phyloP scores from a whole-genome alignment of 2,888 invertebrate species.

The Ormia ochracea region DNA sequence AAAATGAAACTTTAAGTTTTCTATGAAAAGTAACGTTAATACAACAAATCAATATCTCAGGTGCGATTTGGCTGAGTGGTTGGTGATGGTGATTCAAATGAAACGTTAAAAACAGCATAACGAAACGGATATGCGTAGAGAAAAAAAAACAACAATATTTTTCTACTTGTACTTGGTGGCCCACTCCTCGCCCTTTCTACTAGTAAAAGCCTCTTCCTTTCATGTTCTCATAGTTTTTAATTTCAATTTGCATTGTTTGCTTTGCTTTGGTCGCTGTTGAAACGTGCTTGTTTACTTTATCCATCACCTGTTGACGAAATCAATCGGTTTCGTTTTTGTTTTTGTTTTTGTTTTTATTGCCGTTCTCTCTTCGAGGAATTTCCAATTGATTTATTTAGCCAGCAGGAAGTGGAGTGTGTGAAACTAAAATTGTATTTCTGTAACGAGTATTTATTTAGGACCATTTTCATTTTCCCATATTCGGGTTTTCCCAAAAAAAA shows the following conservation, averaged over 20 bases:
- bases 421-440: not conserved
- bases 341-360: conserved; percentile 1
- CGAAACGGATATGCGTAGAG: conserved; percentile 23
- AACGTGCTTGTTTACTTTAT: not conserved
- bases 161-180: too few relatives aligned
- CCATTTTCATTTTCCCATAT: not conserved
- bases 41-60: conserved; percentile 9
- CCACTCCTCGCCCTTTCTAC: too few relatives aligned
- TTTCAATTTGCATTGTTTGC: conserved; percentile 3
- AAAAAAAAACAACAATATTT: too few relatives aligned
- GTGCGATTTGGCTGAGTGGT: not conserved
- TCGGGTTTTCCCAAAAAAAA: not conserved
- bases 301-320: conserved; percentile 4
- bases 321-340: too few relatives aligned
- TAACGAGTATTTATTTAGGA: conserved; percentile 14
- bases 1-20: conserved; percentile 1
- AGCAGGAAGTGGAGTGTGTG: not conserved
- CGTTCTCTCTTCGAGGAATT: not conserved
- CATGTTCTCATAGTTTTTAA: not conserved
- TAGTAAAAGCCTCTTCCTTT: not conserved
- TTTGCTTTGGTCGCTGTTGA: not conserved
- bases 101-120: conserved; percentile 1
- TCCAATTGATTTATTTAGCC: not conserved
- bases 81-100: conserved; percentile 6
- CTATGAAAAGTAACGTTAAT: conserved; percentile 15